Percentiles rank a stretch among this genome's conserved stretches.
Evolutionary conservation across 2,888 invertebrate species (phyloP).

Genomic region (Hirtodrosophila duncani): DNA sequence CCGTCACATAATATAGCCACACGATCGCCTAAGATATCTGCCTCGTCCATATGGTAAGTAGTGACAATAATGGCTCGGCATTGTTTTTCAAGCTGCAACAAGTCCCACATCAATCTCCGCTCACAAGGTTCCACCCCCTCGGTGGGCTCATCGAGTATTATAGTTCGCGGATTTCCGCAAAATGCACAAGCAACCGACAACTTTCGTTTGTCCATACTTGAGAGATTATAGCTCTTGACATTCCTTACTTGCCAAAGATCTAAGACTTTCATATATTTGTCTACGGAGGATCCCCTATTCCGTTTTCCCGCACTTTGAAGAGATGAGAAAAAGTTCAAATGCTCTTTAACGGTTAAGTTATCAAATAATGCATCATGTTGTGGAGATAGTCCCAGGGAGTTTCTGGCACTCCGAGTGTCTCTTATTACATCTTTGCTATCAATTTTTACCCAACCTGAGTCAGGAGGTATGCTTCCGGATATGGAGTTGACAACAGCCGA

Average conservation of each 20-base stretch:
- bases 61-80: constrained; percentile 89
- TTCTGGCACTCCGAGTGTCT: constrained; percentile 83
- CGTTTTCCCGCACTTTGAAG: constrained; percentile 80
- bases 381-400: constrained; percentile 87
- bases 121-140: constrained; percentile 92
- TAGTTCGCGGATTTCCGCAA: constrained; percentile 85
- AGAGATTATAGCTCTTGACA: constrained; percentile 81
- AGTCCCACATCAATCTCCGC: constrained; percentile 88
- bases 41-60: constrained; percentile 94
- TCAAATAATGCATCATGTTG: constrained; percentile 91
- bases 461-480: constrained; percentile 85
- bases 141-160: constrained; percentile 86
- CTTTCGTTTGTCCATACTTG: constrained; percentile 87
- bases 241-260: constrained; percentile 83
- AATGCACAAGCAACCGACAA: constrained; percentile 86
- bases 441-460: constrained; percentile 83
- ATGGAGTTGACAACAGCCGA: constrained; percentile 95
- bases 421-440: constrained; percentile 84
- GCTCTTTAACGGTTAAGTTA: constrained; percentile 88
- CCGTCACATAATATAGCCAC: constrained; percentile 92
- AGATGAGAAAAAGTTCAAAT: constrained; percentile 87
- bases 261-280: constrained; percentile 82
- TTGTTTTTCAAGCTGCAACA: constrained; percentile 84
- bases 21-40: constrained; percentile 89
- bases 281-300: constrained; percentile 81